Evolutionary conservation across 1,140 invertebrate species (phyloP).

Genomic region (Eubasilissa regina): DNA sequence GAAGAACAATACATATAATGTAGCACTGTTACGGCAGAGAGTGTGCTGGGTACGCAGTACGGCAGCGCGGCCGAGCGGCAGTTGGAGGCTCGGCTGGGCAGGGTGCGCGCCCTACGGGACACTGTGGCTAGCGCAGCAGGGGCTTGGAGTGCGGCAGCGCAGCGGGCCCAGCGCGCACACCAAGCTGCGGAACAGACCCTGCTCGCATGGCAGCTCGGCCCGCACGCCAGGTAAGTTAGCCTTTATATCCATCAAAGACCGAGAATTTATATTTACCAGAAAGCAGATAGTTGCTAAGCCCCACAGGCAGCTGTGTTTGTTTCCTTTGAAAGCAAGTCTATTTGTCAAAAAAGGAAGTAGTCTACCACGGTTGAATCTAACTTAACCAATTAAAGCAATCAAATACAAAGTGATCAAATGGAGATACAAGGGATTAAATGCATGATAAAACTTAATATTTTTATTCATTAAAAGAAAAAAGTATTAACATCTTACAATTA

Average conservation of each 20-base stretch:
- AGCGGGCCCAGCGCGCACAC: conserved; percentile 46
- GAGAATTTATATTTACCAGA: no score
- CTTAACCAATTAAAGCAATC: no score
- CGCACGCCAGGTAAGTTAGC: conserved; percentile 52
- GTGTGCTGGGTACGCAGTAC: conserved; percentile 50
- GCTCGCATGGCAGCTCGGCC: conserved; percentile 53
- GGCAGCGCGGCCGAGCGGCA: conserved; percentile 50
- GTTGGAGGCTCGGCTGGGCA: conserved; percentile 50
- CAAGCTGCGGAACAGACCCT: conserved; percentile 46
- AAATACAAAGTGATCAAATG: no score
- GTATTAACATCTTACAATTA: no score
- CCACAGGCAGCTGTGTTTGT: no score
- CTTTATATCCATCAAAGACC: background rate
- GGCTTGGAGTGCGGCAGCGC: conserved; percentile 44
- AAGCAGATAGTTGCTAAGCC: no score
- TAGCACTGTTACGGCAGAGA: conserved; percentile 28
- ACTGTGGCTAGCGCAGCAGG: conserved; percentile 50
- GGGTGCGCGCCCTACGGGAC: conserved; percentile 54
- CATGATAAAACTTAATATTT: no score
- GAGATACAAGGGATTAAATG: no score
- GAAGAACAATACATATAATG: background rate
- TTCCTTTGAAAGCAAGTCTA: no score
- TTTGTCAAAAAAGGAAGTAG: no score
- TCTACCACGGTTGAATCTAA: no score
- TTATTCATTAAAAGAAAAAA: no score